phyloP scores from a whole-genome alignment of 2,113 vertebrate species.

The Chionis minor region DNA sequence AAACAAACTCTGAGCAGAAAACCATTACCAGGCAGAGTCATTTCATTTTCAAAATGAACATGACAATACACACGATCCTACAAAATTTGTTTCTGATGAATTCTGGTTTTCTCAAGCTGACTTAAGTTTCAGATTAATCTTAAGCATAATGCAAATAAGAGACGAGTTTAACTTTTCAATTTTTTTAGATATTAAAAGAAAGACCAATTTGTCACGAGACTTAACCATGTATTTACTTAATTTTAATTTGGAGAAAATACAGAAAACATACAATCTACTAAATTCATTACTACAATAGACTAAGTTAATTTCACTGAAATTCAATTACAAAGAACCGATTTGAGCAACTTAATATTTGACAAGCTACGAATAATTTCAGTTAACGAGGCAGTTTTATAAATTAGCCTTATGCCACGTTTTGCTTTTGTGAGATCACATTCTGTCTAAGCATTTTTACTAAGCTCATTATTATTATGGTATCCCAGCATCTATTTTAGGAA shows the following conservation, averaged over 20 bases:
- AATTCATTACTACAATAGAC: neutral
- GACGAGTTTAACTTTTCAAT: neutral
- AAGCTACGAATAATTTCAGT: conserved; percentile 21
- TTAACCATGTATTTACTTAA: neutral
- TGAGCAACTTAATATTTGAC: conserved; percentile 17
- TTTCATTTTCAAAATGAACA: neutral
- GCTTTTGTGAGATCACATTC: neutral
- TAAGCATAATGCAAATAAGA: neutral
- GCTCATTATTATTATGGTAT: neutral
- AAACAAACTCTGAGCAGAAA: neutral
- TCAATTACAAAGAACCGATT: conserved; percentile 19
- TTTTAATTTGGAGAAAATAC: neutral
- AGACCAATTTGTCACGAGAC: neutral
- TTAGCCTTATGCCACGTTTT: neutral
- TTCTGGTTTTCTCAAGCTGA: neutral
- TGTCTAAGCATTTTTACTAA: neutral
- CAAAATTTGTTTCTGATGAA: neutral
- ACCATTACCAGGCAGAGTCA: neutral
- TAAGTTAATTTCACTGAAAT: conserved; percentile 14
- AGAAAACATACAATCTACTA: neutral
- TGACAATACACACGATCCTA: neutral
- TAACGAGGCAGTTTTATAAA: neutral
- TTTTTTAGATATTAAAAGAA: neutral
- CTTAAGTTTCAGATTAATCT: neutral
- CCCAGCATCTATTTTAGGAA: neutral